These are phyloP conservation scores for Ichneumoninae sp. DNA, from an alignment of 2,888 invertebrate genomes.

Conservation along the genomic window DNA sequence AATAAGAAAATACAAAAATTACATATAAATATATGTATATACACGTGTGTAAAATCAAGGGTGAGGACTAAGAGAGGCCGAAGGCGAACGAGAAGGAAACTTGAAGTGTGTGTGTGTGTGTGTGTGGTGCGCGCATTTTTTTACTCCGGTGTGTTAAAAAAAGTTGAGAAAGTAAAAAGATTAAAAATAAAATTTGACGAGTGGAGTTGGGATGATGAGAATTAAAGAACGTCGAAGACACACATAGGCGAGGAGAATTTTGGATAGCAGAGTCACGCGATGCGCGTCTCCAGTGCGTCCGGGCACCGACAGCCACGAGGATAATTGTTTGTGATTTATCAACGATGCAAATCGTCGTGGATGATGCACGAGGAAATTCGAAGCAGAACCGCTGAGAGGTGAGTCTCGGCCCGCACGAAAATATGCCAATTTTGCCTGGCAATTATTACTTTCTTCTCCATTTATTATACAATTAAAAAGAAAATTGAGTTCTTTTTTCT, in stretches of 20 bases:
- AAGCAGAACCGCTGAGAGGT: slow-evolving; percentile 51
- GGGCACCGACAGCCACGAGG: slow-evolving; percentile 34
- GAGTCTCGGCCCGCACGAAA: slow-evolving; percentile 20
- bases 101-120: background rate
- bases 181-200: background rate
- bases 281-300: slow-evolving; percentile 29
- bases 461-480: background rate
- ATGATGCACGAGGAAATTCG: slow-evolving; percentile 43
- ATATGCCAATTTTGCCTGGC: background rate
- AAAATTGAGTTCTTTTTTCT: background rate
- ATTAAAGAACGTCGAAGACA: background rate
- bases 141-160: background rate
- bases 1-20: background rate
- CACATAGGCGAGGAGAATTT: background rate
- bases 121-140: slow-evolving; percentile 1
- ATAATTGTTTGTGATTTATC: slow-evolving; percentile 50
- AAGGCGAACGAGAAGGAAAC: background rate
- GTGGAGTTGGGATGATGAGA: background rate
- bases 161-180: background rate
- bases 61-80: background rate
- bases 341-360: slow-evolving; percentile 39
- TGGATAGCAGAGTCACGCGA: slow-evolving; percentile 20
- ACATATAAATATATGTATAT: background rate
- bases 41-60: background rate
- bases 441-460: background rate